These are phyloP conservation scores for Hypsopygia costalis DNA, from an alignment of 2,888 invertebrate genomes.

Conservation along the genomic window DNA sequence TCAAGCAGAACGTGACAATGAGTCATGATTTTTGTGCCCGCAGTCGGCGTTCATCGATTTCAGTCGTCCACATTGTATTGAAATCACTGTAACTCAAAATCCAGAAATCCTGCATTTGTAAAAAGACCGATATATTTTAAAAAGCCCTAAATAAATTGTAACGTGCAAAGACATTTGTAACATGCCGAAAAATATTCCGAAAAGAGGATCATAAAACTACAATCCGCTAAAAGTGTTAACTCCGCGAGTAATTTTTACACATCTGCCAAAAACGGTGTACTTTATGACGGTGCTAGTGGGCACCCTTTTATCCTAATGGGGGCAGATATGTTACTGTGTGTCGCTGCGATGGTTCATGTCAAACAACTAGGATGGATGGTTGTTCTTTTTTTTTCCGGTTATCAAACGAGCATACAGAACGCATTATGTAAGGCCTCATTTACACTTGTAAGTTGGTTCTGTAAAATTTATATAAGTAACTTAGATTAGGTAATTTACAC, in stretches of 20 bases:
- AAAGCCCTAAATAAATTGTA: not conserved
- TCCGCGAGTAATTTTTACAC: conserved; percentile 6
- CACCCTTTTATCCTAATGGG: conserved; percentile 9
- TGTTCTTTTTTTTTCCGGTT: not conserved
- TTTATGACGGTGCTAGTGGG: conserved; percentile 1
- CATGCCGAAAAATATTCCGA: not conserved
- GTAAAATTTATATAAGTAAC: too few relatives aligned
- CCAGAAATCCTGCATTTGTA: too few relatives aligned
- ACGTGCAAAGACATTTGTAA: not conserved
- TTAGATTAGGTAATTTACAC: too few relatives aligned
- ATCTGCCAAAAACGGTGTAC: conserved; percentile 4
- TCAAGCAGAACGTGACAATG: too few relatives aligned
- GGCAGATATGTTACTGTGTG: not conserved
- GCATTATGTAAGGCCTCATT: too few relatives aligned
- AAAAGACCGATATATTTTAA: too few relatives aligned
- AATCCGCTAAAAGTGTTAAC: conserved; percentile 4
- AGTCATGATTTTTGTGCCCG: too few relatives aligned
- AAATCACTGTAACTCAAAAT: too few relatives aligned
- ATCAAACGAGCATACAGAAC: too few relatives aligned
- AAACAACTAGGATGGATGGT: not conserved
- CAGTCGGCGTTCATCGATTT: too few relatives aligned
- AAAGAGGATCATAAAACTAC: not conserved
- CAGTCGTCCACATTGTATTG: too few relatives aligned
- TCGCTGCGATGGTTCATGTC: not conserved
- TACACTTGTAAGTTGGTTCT: too few relatives aligned